A percentile compares a stretch with the other conserved stretches of the same genome.
Conservation (phyloP, 2,113 vertebrate species). For the Hippocampus mohnikei region DNA sequence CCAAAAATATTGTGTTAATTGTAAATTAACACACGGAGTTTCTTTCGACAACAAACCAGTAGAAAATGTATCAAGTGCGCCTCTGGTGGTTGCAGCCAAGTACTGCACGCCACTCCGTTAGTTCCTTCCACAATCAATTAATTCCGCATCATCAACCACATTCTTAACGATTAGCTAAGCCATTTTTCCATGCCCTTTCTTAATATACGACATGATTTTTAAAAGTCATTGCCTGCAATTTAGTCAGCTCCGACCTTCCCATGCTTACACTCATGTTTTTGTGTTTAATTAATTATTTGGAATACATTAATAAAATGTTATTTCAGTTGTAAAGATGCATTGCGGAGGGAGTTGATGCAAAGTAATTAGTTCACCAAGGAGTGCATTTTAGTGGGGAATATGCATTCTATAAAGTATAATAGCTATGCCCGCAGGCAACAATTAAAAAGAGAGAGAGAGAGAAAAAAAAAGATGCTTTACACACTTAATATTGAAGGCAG, state of each 20-base stretch:
- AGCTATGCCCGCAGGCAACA: background rate
- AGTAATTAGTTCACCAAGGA: background rate
- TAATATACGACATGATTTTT: background rate
- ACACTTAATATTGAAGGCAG: background rate
- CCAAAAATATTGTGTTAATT: background rate
- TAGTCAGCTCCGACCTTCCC: background rate
- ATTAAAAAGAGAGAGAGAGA: background rate
- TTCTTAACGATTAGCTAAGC: background rate
- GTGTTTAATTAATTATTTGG: background rate
- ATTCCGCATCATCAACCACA: background rate
- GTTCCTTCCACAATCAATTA: background rate
- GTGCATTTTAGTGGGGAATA: background rate
- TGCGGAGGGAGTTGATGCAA: background rate
- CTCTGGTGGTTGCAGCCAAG: background rate
- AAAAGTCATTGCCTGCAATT: background rate
- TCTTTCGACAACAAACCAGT: background rate
- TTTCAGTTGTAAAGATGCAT: slow-evolving; percentile 1
- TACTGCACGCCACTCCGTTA: background rate
- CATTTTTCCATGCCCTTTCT: background rate
- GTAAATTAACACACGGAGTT: no score
- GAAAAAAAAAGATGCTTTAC: background rate
- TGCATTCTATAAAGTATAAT: background rate
- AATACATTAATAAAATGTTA: background rate
- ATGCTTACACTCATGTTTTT: background rate
- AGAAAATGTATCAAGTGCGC: background rate